A percentile compares a stretch with the other conserved stretches of the same genome.
These are phyloP conservation scores for Drosophila sordidula DNA, from an alignment of 2,888 invertebrate genomes.

Conservation along the genomic window DNA sequence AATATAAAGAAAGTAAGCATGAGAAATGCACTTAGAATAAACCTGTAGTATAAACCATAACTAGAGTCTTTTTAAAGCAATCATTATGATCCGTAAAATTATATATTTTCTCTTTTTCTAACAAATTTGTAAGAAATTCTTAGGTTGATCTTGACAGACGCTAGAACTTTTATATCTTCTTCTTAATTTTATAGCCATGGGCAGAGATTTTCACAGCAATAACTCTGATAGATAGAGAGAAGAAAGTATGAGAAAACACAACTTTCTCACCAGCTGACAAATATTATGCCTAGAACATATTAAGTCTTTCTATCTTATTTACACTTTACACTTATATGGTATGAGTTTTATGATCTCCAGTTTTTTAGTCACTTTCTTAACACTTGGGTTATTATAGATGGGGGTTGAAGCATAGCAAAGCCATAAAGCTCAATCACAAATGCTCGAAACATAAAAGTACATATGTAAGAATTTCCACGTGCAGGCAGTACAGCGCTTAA, in stretches of 20 bases:
- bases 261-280: slow-evolving; percentile 4
- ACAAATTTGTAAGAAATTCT: neutral
- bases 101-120: slow-evolving; percentile 2
- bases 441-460: slow-evolving; percentile 18
- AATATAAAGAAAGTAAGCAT: slow-evolving; percentile 8
- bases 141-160: neutral
- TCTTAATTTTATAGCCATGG: neutral
- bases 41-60: neutral
- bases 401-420: slow-evolving; percentile 24
- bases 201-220: neutral
- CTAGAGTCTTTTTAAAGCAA: neutral
- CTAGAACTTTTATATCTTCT: neutral
- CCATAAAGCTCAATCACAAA: slow-evolving; percentile 24
- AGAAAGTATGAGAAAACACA: slow-evolving; percentile 29
- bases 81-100: neutral
- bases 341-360: neutral
- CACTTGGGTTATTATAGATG: slow-evolving; percentile 10
- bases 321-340: slow-evolving; percentile 14
- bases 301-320: neutral
- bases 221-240: slow-evolving; percentile 10
- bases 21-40: neutral
- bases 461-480: slow-evolving; percentile 46
- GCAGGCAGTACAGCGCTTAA: slow-evolving; percentile 44
- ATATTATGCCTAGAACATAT: slow-evolving; percentile 12
- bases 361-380: slow-evolving; percentile 5